Percentiles rank a stretch among this genome's conserved stretches.
phyloP scores from a whole-genome alignment of 1,140 invertebrate genomes.

The Drosophila sturtevanti region DNA sequence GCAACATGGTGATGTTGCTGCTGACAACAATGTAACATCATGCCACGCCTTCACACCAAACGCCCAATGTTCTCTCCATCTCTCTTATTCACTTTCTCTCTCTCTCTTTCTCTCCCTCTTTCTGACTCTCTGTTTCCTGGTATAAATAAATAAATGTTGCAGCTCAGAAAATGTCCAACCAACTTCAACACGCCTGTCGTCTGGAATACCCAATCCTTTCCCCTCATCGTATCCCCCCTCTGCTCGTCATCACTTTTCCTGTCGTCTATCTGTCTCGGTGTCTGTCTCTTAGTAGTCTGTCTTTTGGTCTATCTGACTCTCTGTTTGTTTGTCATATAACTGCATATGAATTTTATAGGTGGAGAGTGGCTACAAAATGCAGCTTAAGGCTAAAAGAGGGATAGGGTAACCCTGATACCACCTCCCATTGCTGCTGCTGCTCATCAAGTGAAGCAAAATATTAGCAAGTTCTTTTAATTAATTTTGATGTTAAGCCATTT shows the following conservation, averaged over 20 bases:
- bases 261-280: not conserved
- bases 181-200: slow-evolving; percentile 66
- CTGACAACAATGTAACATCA: slow-evolving; percentile 72
- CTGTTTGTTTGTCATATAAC: slow-evolving; percentile 41
- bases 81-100: not conserved
- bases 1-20: slow-evolving; percentile 74
- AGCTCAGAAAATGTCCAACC: slow-evolving; percentile 64
- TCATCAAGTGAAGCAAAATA: slow-evolving; percentile 19
- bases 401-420: not conserved
- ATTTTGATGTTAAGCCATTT: slow-evolving; percentile 40
- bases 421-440: not conserved
- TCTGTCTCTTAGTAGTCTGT: slow-evolving; percentile 17
- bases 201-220: not conserved
- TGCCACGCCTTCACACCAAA: slow-evolving; percentile 32
- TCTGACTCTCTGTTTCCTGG: slow-evolving; percentile 10
- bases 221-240: not conserved
- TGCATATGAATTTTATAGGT: slow-evolving; percentile 46
- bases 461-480: slow-evolving; percentile 49
- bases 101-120: not conserved
- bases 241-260: slow-evolving; percentile 6
- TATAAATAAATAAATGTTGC: slow-evolving; percentile 72
- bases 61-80: not conserved
- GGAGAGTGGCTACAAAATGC: slow-evolving; percentile 25
- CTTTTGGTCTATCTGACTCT: slow-evolving; percentile 23
- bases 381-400: slow-evolving; percentile 28